Evolutionary conservation across 2,888 invertebrate species (phyloP), one percentile per base, ranked within the genome.

Genomic region (Netelia inedita): DNA sequence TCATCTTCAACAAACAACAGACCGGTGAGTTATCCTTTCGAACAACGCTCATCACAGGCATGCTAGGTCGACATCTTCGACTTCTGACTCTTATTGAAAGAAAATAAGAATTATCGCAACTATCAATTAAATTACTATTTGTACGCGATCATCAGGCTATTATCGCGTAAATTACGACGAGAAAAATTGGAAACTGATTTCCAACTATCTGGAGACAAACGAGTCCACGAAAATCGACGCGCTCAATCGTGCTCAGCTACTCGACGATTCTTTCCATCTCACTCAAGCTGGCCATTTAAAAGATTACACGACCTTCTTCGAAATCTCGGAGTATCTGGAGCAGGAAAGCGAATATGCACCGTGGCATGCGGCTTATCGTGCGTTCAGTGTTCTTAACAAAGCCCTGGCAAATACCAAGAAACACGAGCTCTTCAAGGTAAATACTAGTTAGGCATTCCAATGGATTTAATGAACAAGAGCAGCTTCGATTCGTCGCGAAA

Each of bases 311-410:
- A 0, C 95, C 95, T 89, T 92, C 90, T 8, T 92, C 92, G 50
- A 94, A 94, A 0, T 94, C 95, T 61, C 95, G 94, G 72, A 92
- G 95, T 68, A 95, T 94, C 89, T 98, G 85, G 92, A 94, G 65
- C 94, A 94, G 6, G 96, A 96, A 92, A 94, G 94, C 19, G 95
- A 96, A 66, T 96, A 96, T 83, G 94, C 96, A 6, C 96, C 97
- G 0, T 97, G 97, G 97, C 92, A 94, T 16, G 94, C 96, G 0
- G 96, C 96, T 3, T 94, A 95, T 14, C 92, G 92, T 78, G 95
- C 95, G 19, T 94, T 94, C 75, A 90, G 91, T 80, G 94, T 93
- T 1, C 87, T 92, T 1, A 92, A 94, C 63, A 91, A 94, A 83
- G 83, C 94, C 46, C 88, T 89, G 90, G 78, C 89, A 81, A 95